A percentile compares a stretch with the other conserved stretches of the same genome.
These are phyloP conservation scores for Cottus gobio DNA, from an alignment of 2,113 vertebrate genomes.

Conservation along the genomic window DNA sequence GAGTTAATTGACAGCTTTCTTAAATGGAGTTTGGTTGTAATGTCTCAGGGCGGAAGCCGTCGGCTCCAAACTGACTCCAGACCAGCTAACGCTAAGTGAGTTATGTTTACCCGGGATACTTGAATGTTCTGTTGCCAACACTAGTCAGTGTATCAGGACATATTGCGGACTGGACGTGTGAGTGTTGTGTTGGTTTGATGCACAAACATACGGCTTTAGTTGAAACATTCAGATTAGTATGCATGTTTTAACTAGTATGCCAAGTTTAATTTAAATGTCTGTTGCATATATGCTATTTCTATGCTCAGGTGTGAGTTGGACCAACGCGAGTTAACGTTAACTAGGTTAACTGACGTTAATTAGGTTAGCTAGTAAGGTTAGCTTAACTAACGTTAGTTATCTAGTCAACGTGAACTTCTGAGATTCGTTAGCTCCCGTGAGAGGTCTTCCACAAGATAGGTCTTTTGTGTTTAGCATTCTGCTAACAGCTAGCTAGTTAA, in stretches of 20 bases:
- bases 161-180: not conserved
- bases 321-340: not conserved
- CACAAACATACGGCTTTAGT: not conserved
- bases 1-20: not conserved
- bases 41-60: not conserved
- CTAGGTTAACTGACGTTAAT: not conserved
- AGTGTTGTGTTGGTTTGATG: not conserved
- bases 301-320: not conserved
- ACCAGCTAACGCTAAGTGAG: not conserved
- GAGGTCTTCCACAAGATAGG: too few species aligned
- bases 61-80: not conserved
- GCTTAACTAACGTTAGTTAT: not conserved
- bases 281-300: not conserved
- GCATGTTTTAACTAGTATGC: not conserved
- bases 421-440: not conserved
- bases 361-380: not conserved
- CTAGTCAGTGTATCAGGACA: too few species aligned
- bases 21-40: not conserved
- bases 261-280: not conserved
- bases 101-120: conserved; percentile 33
- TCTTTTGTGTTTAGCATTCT: not conserved
- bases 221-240: not conserved
- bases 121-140: not conserved
- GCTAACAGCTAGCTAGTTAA: not conserved
- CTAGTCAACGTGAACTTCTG: not conserved